Evolutionary conservation across 2,113 vertebrate species (phyloP), one percentile per base, ranked within the genome.

Genomic region (Triplophysa dalaica): DNA sequence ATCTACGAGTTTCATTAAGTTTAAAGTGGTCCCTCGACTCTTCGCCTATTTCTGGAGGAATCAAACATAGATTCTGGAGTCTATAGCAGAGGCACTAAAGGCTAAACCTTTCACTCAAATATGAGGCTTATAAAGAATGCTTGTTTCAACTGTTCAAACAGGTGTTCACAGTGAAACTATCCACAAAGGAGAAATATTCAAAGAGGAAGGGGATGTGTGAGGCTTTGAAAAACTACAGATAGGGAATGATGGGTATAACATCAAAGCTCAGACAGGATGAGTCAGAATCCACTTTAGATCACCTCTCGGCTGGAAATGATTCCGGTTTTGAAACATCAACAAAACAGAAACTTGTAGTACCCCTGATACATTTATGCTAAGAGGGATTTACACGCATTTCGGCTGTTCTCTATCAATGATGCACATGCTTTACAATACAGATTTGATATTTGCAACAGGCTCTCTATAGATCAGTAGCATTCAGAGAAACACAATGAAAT

Each of bases 121-220:
- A 43, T 77, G 66, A 67, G 87, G 78, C 82, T 82, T 88, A 86
- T 82, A 86, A 84, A 77, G 66, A 84, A 48, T 73, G 87, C 80
- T 89, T 84, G 83, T 88, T 90, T 89, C 83, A 86, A 87, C 83
- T 82, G 65, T 62, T 80, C 70, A 81, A 83, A 85, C 90, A 92
- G 87, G 89, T 93, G 91, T 89, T 87, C 75, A 82, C 76, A 88
- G 87, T 89, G 83, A 90, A 85, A 68, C 78, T 54, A 62, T 70
- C 69, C 81, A 81, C 79, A 70, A 66, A 77, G 82, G 76, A 75
- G 64, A 78, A 14, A 63, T 24, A 77, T 86, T 80, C 86, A 81
- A 83, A 70, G 77, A 74, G 75, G 64, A 26, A 62, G 12, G 9
- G 60, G 82, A 81, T 84, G 84, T 89, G 87, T 86, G 81, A 82